Base-by-base conservation (phyloP, 92 coral and sea anemone species). In the Actinostola sp. region DNA sequence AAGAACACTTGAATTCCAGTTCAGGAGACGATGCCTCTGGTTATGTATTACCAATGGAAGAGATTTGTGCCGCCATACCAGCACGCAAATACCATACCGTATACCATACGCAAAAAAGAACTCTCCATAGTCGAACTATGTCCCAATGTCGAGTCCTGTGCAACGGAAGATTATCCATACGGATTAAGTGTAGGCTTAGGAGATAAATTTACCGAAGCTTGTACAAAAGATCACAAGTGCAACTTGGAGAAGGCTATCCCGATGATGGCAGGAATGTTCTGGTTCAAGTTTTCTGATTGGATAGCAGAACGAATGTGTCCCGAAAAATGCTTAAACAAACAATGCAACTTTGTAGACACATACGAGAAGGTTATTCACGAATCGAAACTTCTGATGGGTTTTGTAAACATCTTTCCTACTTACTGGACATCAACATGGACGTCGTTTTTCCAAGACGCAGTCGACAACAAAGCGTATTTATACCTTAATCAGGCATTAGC, bases 211-310 rank as follows among this genome's bases (percentile, higher is more conserved):
- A 52, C 52, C 4, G 68, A 82, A n/a, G 88, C 83, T 39, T 82
- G 88, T 61, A 46, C 58, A 12, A 45, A 15, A 30, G 67, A 61
- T 70, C 39, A 61, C 58, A 82, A 60, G 61, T 82, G 88, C 39
- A 67, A 76, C 34, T 20, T 61, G 59, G 35, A 16, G 35, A 69
- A 61, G 46, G 89, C 84, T 20, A 45, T 70, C n/a, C 89, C 80
- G 1, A 46, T 63, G 63, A 77, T 84, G 83, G 60, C 66, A 34
- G 89, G 84, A 23, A 17, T 84, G 27, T 57, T 78, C 20, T 84
- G 63, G 31, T 78, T 70, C 51, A 77, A 70, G 56, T 35, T 71
- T 36, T 78, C 57, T 51, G 67, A 71, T 58, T 70, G 67, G 67
- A 35, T 62, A 49, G 67, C 24, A 2, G 50, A 35, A 62, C 26